These are phyloP conservation scores for Okapia johnstoni DNA, from an alignment of 2,113 vertebrate species.

Conservation along the genomic window DNA sequence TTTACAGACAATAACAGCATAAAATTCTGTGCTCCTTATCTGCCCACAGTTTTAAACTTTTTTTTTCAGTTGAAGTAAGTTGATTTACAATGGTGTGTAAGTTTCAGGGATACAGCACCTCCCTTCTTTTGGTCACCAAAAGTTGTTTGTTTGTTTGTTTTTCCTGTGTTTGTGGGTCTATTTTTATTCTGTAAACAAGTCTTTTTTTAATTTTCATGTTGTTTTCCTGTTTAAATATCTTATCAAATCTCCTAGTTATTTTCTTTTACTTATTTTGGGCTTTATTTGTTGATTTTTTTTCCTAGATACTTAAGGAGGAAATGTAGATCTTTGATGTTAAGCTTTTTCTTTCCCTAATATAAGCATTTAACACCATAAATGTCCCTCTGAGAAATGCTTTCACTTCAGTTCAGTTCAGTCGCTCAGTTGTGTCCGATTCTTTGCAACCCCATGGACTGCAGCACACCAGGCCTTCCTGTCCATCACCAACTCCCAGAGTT, in stretches of 20 bases:
- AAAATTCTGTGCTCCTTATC: background rate
- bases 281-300: background rate
- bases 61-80: background rate
- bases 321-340: background rate
- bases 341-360: background rate
- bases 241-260: background rate
- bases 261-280: background rate
- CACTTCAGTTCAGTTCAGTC: background rate
- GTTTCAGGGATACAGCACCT: background rate
- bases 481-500: background rate
- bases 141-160: background rate
- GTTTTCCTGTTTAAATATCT: background rate
- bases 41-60: background rate
- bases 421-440: fast-evolving
- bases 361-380: background rate
- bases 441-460: background rate
- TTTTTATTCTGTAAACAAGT: background rate
- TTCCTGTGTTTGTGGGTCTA: background rate
- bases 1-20: background rate
- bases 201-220: background rate
- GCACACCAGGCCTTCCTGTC: background rate
- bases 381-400: background rate
- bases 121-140: background rate
- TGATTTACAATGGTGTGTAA: background rate
- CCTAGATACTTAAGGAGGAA: background rate